These are phyloP conservation scores for Laupala kohalensis DNA, from an alignment of 1,140 invertebrate species.

Conservation along the genomic window DNA sequence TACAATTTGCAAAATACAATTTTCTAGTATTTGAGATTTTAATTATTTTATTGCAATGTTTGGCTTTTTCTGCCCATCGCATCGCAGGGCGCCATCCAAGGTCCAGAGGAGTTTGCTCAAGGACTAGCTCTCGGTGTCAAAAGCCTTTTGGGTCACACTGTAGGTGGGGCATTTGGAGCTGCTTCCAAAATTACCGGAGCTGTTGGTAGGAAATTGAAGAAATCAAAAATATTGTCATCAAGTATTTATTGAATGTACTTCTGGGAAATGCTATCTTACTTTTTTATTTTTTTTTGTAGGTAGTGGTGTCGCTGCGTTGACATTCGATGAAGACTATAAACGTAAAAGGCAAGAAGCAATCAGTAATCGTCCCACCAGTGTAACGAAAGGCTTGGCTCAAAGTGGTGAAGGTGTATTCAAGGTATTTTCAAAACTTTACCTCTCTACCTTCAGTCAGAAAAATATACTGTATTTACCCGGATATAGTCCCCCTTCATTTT, in stretches of 20 bases:
- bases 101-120: slow-evolving; percentile 95
- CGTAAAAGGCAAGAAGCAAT: slow-evolving; percentile 78
- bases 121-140: slow-evolving; percentile 80
- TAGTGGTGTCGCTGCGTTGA: slow-evolving; percentile 89
- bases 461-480: too few relatives aligned
- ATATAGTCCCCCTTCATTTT: too few relatives aligned
- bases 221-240: background rate
- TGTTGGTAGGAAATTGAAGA: slow-evolving; percentile 43
- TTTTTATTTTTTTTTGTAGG: slow-evolving; percentile 30
- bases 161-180: slow-evolving; percentile 93
- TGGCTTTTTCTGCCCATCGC: too few relatives aligned
- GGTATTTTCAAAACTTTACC: too few relatives aligned
- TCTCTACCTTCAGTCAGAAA: too few relatives aligned
- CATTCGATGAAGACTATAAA: slow-evolving; percentile 94
- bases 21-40: too few relatives aligned
- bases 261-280: too few relatives aligned
- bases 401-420: slow-evolving; percentile 92
- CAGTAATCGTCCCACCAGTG: slow-evolving; percentile 72
- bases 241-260: too few relatives aligned
- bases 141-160: slow-evolving; percentile 86
- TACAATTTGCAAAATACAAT: too few relatives aligned
- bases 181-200: slow-evolving; percentile 92
- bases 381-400: slow-evolving; percentile 82
- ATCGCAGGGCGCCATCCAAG: slow-evolving; percentile 82
- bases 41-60: too few relatives aligned